Base-by-base conservation (phyloP, 1,140 invertebrate genomes). In the Lepidurus packardi region DNA sequence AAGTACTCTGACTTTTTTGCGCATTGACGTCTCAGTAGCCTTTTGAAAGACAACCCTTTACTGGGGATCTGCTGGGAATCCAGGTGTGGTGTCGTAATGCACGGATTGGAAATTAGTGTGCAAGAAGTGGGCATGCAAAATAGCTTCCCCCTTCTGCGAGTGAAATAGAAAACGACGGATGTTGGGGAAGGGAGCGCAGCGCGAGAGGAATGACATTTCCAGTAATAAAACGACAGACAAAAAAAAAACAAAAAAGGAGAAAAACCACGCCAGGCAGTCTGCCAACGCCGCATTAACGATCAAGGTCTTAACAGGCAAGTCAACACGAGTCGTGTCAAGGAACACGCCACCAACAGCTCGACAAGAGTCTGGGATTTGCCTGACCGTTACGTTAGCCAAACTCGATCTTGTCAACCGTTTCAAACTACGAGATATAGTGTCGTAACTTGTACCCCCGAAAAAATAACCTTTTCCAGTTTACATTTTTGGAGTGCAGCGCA, bases 71-170 rank as follows among this genome's bases (percentile, higher is more conserved):
- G 53, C 53, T 65, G 53, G 21, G 21, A 65, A 13, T 65, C 53
- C 53, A 65, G 53, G 53, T 65, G 53, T 65, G 53, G 53, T 65
- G 53, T 65, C 53, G 53, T 65, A 65, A 65, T 65, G 53, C 53
- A 65, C 53, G 13, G 53, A 65, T 65, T 13, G n/a, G 8, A 65
- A 65, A 65, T 65, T 9, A 65, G 21, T 65, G 53, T 16, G 16
- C 53, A 65, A 16, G 53, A 65, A 65, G 21, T 65, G 53, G 53
- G 53, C 53, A 65, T 65, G 53, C 53, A 65, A 65, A 65, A n/a
- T 65, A 65, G 53, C 21, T 65, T 21, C 16, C 53, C 53, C 16
- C 5, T 13, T 65, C 5, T 65, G 21, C 8, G 11, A 65, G 7
- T 65, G n/a, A 65, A 9, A 65, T 16, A 11, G 53, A 65, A 65